These are phyloP conservation scores for Poicephalus meyeri DNA, from an alignment of 2,113 vertebrate genomes.

Conservation along the genomic window DNA sequence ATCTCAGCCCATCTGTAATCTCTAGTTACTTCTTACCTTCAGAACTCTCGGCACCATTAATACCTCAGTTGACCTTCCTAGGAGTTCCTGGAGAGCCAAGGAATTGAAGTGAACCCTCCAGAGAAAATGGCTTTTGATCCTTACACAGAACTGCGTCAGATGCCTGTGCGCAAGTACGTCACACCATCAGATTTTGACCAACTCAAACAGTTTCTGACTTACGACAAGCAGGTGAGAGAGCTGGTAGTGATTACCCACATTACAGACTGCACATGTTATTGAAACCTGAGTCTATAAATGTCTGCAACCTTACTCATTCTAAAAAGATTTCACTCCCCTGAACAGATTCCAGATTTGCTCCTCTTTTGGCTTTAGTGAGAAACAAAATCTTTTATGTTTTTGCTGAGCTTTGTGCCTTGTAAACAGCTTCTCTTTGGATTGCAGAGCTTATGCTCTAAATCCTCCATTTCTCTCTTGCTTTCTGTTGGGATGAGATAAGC, in stretches of 20 bases:
- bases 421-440: not conserved
- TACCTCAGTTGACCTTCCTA: constrained; percentile 40
- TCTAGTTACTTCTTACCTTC: not conserved
- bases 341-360: not conserved
- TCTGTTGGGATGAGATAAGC: not conserved
- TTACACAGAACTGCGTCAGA: constrained; percentile 73
- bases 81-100: constrained; percentile 92
- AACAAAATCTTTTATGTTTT: not conserved
- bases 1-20: not conserved
- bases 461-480: not conserved
- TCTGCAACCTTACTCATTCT: not conserved
- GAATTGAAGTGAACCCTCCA: constrained; percentile 86
- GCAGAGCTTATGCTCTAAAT: not conserved
- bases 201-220: constrained; percentile 84
- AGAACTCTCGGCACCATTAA: not conserved
- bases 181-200: constrained; percentile 75
- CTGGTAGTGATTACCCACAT: not conserved
- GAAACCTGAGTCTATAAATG: not conserved
- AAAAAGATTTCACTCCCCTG: not conserved
- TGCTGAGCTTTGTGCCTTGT: not conserved
- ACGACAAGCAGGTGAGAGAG: constrained; percentile 86
- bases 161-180: constrained; percentile 42
- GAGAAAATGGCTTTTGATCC: constrained; percentile 81
- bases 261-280: not conserved
- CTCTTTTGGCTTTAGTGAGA: not conserved